phyloP scores from a whole-genome alignment of 2,113 vertebrate species.

The Pachycephala philippinensis region DNA sequence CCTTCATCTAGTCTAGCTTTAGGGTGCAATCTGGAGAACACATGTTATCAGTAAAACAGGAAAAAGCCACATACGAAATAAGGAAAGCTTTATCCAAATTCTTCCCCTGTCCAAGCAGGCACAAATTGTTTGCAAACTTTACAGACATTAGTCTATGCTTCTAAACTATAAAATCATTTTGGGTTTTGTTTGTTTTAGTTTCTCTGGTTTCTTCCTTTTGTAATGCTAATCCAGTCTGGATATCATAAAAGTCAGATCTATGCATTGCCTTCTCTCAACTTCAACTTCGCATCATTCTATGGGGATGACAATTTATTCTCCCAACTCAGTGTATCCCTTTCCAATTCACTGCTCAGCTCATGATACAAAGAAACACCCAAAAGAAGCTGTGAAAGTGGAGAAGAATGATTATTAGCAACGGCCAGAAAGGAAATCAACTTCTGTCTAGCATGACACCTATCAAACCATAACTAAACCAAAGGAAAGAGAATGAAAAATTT shows the following conservation, averaged over 20 bases:
- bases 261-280: background rate
- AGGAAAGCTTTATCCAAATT: background rate
- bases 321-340: background rate
- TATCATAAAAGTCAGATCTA: background rate
- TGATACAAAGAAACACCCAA: background rate
- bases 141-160: background rate
- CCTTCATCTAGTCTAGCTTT: constrained; percentile 17
- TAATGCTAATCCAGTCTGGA: background rate
- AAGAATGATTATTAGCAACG: background rate
- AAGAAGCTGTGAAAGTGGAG: background rate
- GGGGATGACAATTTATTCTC: background rate
- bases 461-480: background rate
- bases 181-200: background rate
- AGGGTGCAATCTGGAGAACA: constrained; percentile 52
- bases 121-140: background rate
- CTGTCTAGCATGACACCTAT: background rate
- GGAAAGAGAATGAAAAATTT: background rate
- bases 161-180: background rate
- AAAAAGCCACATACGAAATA: background rate
- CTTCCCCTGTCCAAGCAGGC: background rate
- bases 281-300: background rate
- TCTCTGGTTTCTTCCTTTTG: background rate
- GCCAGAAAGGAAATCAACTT: background rate
- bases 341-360: background rate
- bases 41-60: constrained; percentile 1